Evolutionary conservation across 2,113 vertebrate species (phyloP).

Genomic region (Rhynchopsitta pachyrhyncha): DNA sequence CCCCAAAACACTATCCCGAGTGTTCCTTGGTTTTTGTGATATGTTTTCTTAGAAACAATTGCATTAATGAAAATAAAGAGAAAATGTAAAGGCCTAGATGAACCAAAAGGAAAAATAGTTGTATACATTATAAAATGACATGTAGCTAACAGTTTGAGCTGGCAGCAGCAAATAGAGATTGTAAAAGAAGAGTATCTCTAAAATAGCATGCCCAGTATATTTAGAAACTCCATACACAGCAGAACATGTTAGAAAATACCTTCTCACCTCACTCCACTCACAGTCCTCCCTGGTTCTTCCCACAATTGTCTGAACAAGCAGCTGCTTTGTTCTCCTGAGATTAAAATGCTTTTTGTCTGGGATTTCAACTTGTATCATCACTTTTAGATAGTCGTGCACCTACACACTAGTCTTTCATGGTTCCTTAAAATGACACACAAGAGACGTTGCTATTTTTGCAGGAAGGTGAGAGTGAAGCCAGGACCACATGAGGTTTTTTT

Average conservation of each 20-base stretch:
- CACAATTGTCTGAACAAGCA: not conserved
- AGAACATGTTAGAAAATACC: not conserved
- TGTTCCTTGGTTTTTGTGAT: not conserved
- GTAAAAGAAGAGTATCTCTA: not conserved
- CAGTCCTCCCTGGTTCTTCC: not conserved
- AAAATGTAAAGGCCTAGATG: not conserved
- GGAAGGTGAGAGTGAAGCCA: not conserved
- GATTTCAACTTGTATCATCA: not conserved
- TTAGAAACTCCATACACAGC: not conserved
- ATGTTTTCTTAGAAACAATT: not conserved
- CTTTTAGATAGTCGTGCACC: not conserved
- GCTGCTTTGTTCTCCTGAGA: not conserved
- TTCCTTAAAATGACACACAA: not conserved
- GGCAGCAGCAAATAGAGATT: not conserved
- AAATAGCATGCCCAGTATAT: not conserved
- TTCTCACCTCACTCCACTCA: not conserved
- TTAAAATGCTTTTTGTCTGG: not conserved
- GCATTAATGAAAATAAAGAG: not conserved
- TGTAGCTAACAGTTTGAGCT: not conserved
- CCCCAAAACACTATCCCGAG: not conserved
- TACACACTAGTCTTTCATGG: not conserved
- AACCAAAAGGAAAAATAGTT: not conserved
- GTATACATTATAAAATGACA: not conserved
- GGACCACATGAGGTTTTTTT: not conserved
- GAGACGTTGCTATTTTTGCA: not conserved